Conservation (phyloP, 2,113 vertebrate genomes). For the Malurus melanocephalus region DNA sequence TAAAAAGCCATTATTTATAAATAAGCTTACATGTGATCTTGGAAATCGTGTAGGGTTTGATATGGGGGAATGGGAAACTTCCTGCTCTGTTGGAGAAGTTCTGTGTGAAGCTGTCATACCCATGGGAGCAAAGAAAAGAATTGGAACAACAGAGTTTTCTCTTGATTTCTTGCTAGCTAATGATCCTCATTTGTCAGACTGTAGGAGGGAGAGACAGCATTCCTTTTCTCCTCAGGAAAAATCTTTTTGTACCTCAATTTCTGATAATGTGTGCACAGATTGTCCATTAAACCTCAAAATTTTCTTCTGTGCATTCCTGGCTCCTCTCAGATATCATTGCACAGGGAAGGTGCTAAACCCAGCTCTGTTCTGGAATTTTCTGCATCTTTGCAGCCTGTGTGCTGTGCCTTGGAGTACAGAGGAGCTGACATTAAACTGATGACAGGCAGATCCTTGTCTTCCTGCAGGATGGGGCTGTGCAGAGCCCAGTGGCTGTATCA, state of each 20-base stretch:
- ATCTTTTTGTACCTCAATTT: not conserved
- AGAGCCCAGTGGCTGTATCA: not conserved
- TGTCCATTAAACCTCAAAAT: not conserved
- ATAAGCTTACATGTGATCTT: not conserved
- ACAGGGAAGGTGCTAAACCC: not conserved
- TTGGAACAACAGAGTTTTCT: not conserved
- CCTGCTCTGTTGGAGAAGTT: not conserved
- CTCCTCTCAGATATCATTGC: not conserved
- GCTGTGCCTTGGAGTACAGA: not conserved
- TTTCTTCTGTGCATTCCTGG: not conserved
- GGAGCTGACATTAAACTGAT: not conserved
- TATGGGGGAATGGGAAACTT: not conserved
- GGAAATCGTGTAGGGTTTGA: not conserved
- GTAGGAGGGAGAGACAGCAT: not conserved
- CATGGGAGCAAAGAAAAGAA: not conserved
- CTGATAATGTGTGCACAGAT: not conserved
- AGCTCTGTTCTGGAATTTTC: not conserved
- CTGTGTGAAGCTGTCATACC: not conserved
- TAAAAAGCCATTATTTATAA: not conserved
- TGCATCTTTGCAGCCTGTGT: not conserved
- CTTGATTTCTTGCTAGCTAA: not conserved
- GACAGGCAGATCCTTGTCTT: not conserved
- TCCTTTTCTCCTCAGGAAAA: not conserved
- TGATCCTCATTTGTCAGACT: conserved; percentile 14
- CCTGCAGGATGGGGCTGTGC: not conserved